phyloP scores from a whole-genome alignment of 2,888 invertebrate species.

The Vesta saturnalis region DNA sequence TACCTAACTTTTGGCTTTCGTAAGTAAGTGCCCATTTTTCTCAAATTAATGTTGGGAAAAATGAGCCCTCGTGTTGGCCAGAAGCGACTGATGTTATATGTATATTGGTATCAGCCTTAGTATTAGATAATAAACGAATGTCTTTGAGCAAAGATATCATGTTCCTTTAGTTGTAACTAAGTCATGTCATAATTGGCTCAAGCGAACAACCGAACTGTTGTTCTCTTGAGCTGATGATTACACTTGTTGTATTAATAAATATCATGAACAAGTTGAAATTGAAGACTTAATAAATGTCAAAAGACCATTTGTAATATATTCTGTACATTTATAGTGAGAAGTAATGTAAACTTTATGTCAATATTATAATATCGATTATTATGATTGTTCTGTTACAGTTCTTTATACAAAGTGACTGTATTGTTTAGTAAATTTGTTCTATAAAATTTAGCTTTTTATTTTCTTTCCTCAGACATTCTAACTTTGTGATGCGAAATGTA shows the following conservation, averaged over 20 bases:
- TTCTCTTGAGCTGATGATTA: slow-evolving; percentile 32
- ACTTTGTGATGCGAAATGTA: background rate
- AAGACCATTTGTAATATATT: slow-evolving; percentile 62
- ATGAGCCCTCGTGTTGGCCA: slow-evolving; percentile 19
- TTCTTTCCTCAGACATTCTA: slow-evolving; percentile 20
- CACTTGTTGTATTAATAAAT: slow-evolving; percentile 58
- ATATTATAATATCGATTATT: slow-evolving; percentile 54
- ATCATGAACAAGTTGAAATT: slow-evolving; percentile 56
- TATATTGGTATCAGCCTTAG: slow-evolving; percentile 51
- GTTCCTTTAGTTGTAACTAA: slow-evolving; percentile 63
- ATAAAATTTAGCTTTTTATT: slow-evolving; percentile 45
- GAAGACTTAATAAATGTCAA: slow-evolving; percentile 58
- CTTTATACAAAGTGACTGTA: slow-evolving; percentile 59
- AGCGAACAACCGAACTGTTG: slow-evolving; percentile 31
- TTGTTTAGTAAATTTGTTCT: slow-evolving; percentile 63
- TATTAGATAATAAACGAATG: slow-evolving; percentile 52
- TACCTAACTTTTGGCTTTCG: slow-evolving; percentile 38
- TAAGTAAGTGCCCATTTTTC: slow-evolving; percentile 22
- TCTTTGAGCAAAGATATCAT: slow-evolving; percentile 61
- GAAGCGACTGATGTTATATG: slow-evolving; percentile 44
- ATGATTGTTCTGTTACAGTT: slow-evolving; percentile 59
- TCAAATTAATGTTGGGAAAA: slow-evolving; percentile 11
- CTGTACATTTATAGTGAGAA: slow-evolving; percentile 59
- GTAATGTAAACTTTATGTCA: slow-evolving; percentile 59
- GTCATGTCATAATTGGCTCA: slow-evolving; percentile 62